These are phyloP conservation scores for Anastatus disparis DNA, from an alignment of 1,140 invertebrate genomes.

Conservation along the genomic window DNA sequence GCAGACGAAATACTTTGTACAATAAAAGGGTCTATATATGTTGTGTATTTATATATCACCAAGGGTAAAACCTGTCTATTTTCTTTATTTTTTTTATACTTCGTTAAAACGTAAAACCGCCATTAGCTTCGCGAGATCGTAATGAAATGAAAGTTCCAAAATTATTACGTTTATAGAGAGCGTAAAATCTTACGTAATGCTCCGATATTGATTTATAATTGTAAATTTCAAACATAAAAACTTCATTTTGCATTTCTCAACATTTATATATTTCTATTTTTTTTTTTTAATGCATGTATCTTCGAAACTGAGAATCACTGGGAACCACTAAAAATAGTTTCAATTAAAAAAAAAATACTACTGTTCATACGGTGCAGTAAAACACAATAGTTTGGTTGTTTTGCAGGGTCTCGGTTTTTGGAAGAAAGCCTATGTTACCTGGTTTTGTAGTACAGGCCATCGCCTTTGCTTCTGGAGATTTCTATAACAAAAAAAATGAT, in stretches of 20 bases:
- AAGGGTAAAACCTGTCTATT: not conserved
- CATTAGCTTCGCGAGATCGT: too few relatives aligned
- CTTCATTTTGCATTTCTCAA: not conserved
- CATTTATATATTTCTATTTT: too few relatives aligned
- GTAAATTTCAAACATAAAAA: too few relatives aligned
- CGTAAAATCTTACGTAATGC: not conserved
- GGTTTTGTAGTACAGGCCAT: constrained; percentile 50
- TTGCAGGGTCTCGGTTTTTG: constrained; percentile 54
- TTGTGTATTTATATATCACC: not conserved
- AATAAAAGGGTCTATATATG: constrained; percentile 5
- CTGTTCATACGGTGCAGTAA: constrained; percentile 61
- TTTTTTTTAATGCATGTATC: too few relatives aligned
- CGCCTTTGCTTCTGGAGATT: constrained; percentile 44
- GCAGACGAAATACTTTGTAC: constrained; percentile 35
- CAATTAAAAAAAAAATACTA: constrained; percentile 21
- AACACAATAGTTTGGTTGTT: constrained; percentile 59
- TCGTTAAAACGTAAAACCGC: too few relatives aligned
- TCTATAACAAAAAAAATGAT: constrained; percentile 50
- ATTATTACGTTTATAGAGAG: not conserved
- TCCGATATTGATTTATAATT: not conserved
- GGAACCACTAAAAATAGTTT: not conserved
- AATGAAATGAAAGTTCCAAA: too few relatives aligned
- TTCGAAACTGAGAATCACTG: too few relatives aligned
- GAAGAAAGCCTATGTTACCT: constrained; percentile 61
- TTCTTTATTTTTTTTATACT: too few relatives aligned